phyloP scores from a whole-genome alignment of 2,797 vertebrate species.

The Brachymystax lenok region DNA sequence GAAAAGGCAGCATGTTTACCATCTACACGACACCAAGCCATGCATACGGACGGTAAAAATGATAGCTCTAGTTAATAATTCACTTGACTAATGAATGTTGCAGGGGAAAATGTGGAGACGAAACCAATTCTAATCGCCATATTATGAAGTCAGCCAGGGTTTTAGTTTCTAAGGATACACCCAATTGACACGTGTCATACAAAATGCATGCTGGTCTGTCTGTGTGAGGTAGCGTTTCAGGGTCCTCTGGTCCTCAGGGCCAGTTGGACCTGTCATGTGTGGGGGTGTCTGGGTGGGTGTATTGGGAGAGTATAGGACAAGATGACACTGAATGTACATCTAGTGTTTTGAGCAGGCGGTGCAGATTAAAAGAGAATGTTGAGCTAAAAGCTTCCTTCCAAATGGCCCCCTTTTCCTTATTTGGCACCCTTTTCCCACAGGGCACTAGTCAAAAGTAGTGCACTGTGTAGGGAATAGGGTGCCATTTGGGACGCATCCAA shows the following conservation, averaged over 20 bases:
- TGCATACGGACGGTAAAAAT: conserved; percentile 78
- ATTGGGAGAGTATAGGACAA: neutral
- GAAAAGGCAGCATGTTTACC: conserved; percentile 76
- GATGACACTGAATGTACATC: neutral
- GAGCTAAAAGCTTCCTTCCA: neutral
- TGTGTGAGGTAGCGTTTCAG: neutral
- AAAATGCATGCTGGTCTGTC: conserved; percentile 74
- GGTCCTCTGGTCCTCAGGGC: neutral
- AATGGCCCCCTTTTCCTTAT: neutral
- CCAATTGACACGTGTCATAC: conserved; percentile 81
- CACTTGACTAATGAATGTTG: conserved; percentile 89
- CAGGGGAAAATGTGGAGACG: conserved; percentile 82
- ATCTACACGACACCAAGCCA: conserved; percentile 66
- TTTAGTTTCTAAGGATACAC: conserved; percentile 80
- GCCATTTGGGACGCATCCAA: too few species aligned
- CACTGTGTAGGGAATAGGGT: too few species aligned
- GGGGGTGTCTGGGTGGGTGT: neutral
- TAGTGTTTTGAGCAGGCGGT: neutral
- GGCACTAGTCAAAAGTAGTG: neutral
- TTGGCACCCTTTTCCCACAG: neutral
- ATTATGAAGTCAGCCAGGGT: conserved; percentile 83
- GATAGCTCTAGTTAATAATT: conserved; percentile 91
- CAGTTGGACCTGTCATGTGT: neutral
- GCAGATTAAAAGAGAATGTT: neutral
- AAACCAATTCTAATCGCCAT: conserved; percentile 86